Base-by-base conservation (phyloP, 2,888 invertebrate species). In the Callinectes sapidus region DNA sequence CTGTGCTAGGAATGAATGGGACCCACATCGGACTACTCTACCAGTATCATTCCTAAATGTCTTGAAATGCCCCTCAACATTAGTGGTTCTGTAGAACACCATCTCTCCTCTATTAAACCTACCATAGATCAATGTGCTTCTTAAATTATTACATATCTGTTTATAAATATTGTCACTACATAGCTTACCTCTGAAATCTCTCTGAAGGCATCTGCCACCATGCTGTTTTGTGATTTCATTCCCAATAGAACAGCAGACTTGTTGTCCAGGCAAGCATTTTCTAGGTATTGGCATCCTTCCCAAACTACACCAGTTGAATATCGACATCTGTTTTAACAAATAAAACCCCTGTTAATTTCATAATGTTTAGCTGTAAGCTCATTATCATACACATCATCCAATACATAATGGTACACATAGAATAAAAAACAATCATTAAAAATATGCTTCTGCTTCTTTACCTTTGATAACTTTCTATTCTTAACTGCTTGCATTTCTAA, bases 221-320 rank as follows among this genome's bases (percentile, higher is more conserved):
- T 66, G n/a, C 2, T 66, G 86, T 89, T 89, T 32, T 93, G 93
- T 42, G 85, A 91, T 48, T 85, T 39, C n/a, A 93, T 85, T 48
- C 81, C 91, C 54, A 54, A 81, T 23, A 93, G 18, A 18, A 91
- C 91, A 48, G 91, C 81, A 42, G 91, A 89, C 88, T 93, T 93
- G 71, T 93, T 93, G 48, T 93, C 87, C 14, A 54, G 85, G 2
- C 77, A 85, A 66, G 89, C 42, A 48, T 91, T 89, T 55, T 89
- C 93, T 23, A 93, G 32, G 23, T 66, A 23, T 0, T 86, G 54
- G 54, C 93, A 93, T 8, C 93, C 93, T 35, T 93, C 89, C 93
- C 93, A 93, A 16, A 89, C 91, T 10, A 93, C 89, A 42, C 93
- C 93, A 28, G 93, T 93, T 42, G 93, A 91, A 28, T 93, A 89